A percentile compares a stretch with the other conserved stretches of the same genome.
Conservation (phyloP, 2,797 vertebrate species). For the Takifugu rubripes region DNA sequence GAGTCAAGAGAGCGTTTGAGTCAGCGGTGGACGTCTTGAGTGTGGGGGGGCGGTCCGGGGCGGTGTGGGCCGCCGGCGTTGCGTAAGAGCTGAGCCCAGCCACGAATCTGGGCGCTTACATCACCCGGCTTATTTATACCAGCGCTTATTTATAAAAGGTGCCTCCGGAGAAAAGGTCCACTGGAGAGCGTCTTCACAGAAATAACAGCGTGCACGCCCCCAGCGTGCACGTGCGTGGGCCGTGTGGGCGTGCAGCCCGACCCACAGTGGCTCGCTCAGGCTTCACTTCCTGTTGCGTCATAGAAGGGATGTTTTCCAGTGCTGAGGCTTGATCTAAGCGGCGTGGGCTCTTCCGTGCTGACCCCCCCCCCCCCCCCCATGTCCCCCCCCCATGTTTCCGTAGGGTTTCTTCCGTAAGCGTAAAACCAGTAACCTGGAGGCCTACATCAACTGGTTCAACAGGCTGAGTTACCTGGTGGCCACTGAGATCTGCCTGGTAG, state of each 20-base stretch:
- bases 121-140: constrained; percentile 28
- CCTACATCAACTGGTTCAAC: constrained; percentile 94
- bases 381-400: neutral
- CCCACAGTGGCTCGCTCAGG: too few species aligned
- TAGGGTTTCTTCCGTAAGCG: constrained; percentile 81
- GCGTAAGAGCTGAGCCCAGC: constrained; percentile 58
- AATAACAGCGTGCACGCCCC: neutral
- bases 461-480: constrained; percentile 90
- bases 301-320: too few species aligned
- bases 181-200: constrained; percentile 2
- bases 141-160: constrained; percentile 13
- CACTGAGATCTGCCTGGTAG: constrained; percentile 94
- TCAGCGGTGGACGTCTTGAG: constrained; percentile 58
- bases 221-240: too few species aligned
- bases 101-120: constrained; percentile 31
- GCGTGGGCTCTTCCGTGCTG: too few species aligned
- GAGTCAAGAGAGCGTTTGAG: constrained; percentile 54
- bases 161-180: constrained; percentile 1
- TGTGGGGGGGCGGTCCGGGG: constrained; percentile 47
- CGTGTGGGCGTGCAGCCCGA: too few species aligned
- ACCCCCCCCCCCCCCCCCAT: neutral
- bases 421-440: constrained; percentile 88
- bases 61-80: constrained; percentile 57
- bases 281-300: too few species aligned
- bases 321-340: too few species aligned